These are phyloP conservation scores for Phylloscopus collybita DNA, from an alignment of 2,797 vertebrate genomes.

Conservation along the genomic window DNA sequence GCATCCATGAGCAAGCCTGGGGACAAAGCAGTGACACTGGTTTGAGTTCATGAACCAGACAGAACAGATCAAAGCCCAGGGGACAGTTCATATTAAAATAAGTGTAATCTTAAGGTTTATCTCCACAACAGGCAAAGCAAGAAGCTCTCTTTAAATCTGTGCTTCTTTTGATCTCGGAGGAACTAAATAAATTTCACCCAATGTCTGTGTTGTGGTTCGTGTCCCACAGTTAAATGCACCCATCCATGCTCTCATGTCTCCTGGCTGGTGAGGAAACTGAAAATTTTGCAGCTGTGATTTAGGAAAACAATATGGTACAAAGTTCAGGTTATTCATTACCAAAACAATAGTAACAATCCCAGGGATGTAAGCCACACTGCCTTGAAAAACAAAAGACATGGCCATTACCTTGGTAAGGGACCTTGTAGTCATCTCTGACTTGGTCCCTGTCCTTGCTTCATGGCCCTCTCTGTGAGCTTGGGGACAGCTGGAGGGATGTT, in stretches of 20 bases:
- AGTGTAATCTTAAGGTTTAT: conserved; percentile 26
- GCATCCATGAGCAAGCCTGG: background rate
- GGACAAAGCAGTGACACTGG: background rate
- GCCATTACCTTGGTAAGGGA: fast-evolving
- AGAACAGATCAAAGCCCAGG: conserved; percentile 8
- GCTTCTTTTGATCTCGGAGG: conserved; percentile 42
- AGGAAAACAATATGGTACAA: background rate
- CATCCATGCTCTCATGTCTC: background rate
- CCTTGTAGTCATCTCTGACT: background rate
- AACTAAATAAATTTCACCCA: background rate
- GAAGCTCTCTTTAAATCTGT: conserved; percentile 6
- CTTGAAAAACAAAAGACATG: background rate
- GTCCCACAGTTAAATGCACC: background rate
- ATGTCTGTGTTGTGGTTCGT: background rate
- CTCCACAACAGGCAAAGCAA: conserved; percentile 7
- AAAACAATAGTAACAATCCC: background rate
- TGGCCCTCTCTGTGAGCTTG: background rate
- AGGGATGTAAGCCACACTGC: background rate
- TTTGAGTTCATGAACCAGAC: conserved; percentile 20
- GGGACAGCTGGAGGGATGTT: background rate
- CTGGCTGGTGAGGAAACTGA: background rate
- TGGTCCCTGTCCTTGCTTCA: background rate
- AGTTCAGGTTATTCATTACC: background rate
- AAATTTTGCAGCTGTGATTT: background rate
- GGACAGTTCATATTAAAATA: background rate